phyloP scores from a whole-genome alignment of 2,113 vertebrate genomes.

The Bufo gargarizans region DNA sequence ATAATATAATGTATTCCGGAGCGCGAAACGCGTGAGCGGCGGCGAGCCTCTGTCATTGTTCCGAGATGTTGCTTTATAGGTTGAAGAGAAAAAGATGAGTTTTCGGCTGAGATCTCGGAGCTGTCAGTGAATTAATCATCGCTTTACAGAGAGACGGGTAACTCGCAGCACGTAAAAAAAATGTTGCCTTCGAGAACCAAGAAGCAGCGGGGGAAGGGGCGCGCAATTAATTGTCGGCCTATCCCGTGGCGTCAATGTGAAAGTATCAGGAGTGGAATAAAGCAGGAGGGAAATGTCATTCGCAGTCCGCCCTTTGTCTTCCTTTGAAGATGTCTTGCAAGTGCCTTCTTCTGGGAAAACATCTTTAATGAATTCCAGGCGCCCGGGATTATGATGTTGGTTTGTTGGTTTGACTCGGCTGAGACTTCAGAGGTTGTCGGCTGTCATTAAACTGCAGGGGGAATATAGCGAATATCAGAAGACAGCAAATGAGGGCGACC shows the following conservation, averaged over 20 bases:
- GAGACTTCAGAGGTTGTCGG: background rate
- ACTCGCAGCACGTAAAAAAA: background rate
- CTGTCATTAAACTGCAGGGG: background rate
- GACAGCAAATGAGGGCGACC: background rate
- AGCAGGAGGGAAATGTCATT: background rate
- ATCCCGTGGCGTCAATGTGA: background rate
- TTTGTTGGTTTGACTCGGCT: background rate
- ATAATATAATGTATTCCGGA: constrained; percentile 6
- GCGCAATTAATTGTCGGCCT: constrained; percentile 6
- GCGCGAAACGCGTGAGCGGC: background rate
- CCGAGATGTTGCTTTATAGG: background rate
- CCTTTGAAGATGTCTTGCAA: background rate
- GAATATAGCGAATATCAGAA: background rate
- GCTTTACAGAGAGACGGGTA: constrained; percentile 15
- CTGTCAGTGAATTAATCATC: constrained; percentile 41
- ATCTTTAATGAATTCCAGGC: background rate
- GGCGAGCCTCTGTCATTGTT: background rate
- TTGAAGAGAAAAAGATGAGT: background rate
- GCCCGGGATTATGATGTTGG: background rate
- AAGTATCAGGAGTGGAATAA: background rate
- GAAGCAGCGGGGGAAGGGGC: background rate
- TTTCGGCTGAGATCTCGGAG: background rate
- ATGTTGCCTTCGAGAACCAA: background rate
- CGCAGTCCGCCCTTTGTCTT: background rate
- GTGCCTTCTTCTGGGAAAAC: background rate